Base-by-base conservation (phyloP, 1,140 invertebrate genomes). In the Drosophila melanica region DNA sequence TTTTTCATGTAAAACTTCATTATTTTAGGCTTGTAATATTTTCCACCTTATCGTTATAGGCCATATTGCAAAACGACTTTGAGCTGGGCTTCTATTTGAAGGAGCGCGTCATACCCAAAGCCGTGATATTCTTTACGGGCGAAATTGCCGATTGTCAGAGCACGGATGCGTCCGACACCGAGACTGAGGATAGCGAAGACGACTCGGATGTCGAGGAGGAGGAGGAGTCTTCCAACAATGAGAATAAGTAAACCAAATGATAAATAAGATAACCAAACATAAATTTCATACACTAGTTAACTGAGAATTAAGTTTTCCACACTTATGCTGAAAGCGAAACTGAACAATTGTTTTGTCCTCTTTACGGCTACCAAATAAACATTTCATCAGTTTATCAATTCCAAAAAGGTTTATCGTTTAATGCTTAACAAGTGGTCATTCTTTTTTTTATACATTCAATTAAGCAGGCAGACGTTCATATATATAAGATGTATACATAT, bases 21-120 rank as follows among this genome's bases (percentile, higher is more conserved):
- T 10, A 35, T 30, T 4, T 12, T 10, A n/a, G 7, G 14, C 23
- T 65, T 4, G 1, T 50, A 14, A 10, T 37, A 59, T 33, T 23
- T 10, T 3, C 12, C 20, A 1, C 16, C 4, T 33, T 45, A 23
- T 30, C 9, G 27, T n/a, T n/a, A 23, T 14, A 91, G 91, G 73
- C 82, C 30, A 84, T 92, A 30, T 44, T 92, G 44, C 96, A 95
- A 39, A 95, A 94, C 81, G 97, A 98, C 93, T 98, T 97, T 92
- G 97, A 98, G 92, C 95, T 98, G 90, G 97, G 97, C 33, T 97
- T 98, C 92, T 97, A 98, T 87, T 96, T 98, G 42, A 94, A 96
- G 79, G 97, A 98, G 81, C 93, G 96, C 59, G 95, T 98, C 65
- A 94, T 98, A 62, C 97, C 97, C n/a, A 94, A 95, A 80, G 97